Evolutionary conservation across 2,113 vertebrate species (phyloP).

Genomic region (Menidia beryllina): DNA sequence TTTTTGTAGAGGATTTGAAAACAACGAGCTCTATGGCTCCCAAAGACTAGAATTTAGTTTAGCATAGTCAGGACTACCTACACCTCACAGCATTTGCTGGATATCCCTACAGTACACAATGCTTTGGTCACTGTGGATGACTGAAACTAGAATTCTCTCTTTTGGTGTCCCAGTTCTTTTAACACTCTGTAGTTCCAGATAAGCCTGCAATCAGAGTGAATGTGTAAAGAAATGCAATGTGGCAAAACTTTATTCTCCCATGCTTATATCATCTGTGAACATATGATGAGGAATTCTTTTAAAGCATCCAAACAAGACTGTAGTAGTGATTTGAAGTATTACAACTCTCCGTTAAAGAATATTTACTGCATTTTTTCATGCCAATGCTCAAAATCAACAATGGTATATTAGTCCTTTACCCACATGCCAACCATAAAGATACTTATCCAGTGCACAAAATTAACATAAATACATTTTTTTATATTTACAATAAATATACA

Average conservation of each 20-base stretch:
- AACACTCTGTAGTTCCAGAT: conserved; percentile 9
- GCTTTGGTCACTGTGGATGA: conserved; percentile 18
- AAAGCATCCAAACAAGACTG: background rate
- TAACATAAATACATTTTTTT: conserved; percentile 80
- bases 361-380: too few relatives aligned
- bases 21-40: conserved; percentile 53
- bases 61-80: conserved; percentile 35
- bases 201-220: background rate
- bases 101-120: conserved; percentile 29
- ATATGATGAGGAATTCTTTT: background rate
- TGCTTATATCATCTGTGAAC: too few relatives aligned
- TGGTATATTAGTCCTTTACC: too few relatives aligned
- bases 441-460: conserved; percentile 52
- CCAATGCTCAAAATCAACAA: too few relatives aligned
- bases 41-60: conserved; percentile 53
- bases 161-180: conserved; percentile 19
- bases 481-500: conserved; percentile 85
- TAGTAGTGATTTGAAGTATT: background rate
- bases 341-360: background rate
- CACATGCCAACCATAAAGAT: conserved; percentile 2
- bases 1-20: conserved; percentile 52
- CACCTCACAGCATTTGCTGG: conserved; percentile 59
- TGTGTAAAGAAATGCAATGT: background rate
- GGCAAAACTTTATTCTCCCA: too few relatives aligned
- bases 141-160: conserved; percentile 45